Conservation (phyloP, 2,888 invertebrate species). For the Nephrotoma appendiculata region DNA sequence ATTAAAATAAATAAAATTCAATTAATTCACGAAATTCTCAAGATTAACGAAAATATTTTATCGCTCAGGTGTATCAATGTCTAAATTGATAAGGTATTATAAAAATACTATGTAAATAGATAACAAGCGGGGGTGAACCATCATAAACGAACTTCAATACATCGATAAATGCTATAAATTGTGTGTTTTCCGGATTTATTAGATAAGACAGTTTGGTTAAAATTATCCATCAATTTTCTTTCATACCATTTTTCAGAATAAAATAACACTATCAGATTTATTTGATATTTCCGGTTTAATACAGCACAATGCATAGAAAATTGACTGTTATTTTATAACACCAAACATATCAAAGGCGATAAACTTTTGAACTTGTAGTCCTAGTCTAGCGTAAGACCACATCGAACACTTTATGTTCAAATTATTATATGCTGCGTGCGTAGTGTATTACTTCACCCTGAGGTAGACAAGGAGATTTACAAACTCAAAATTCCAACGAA, state of each 20-base stretch:
- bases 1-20: neutral
- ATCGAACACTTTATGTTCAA: neutral
- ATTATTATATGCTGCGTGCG: neutral
- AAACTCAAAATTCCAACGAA: neutral
- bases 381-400: neutral
- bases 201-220: neutral
- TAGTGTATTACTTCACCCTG: neutral
- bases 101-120: neutral
- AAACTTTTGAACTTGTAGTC: neutral
- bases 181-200: neutral
- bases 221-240: neutral
- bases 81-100: neutral
- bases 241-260: neutral
- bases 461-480: neutral
- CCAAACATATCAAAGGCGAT: neutral
- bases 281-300: neutral
- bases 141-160: neutral
- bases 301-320: neutral
- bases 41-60: neutral
- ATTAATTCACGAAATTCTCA: neutral
- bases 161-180: neutral
- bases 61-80: neutral
- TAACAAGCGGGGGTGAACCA: neutral
- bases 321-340: neutral
- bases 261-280: neutral